These are phyloP conservation scores for Melanotaenia trifasciata DNA, from an alignment of 2,797 vertebrate species.

Conservation along the genomic window DNA sequence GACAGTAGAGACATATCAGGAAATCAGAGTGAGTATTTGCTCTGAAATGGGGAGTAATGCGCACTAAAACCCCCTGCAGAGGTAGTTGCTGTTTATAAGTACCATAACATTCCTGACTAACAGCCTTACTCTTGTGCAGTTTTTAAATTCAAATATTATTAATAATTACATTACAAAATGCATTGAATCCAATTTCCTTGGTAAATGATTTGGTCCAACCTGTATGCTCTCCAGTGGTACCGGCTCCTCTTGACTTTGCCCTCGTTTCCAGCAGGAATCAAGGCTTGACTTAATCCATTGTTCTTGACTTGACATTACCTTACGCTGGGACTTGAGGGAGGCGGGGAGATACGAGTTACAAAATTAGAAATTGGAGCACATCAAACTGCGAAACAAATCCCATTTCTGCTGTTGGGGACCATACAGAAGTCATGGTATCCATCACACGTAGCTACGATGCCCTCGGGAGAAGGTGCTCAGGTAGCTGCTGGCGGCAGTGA, in stretches of 20 bases:
- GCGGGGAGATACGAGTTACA: conserved; percentile 81
- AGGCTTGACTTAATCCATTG: conserved; percentile 82
- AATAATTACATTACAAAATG: conserved; percentile 28
- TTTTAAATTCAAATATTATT: conserved; percentile 22
- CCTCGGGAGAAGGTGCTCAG: conserved; percentile 81
- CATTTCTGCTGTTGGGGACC: conserved; percentile 83
- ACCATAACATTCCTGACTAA: not conserved
- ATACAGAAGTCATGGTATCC: conserved; percentile 82
- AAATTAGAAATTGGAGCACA: conserved; percentile 90
- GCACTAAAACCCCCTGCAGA: too few relatives aligned
- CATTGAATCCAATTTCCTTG: conserved; percentile 28
- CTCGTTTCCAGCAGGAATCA: conserved; percentile 80
- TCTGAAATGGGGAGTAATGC: not conserved
- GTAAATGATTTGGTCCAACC: conserved; percentile 53
- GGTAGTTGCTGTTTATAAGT: not conserved
- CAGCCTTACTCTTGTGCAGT: not conserved
- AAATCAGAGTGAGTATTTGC: not conserved
- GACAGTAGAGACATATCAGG: not conserved
- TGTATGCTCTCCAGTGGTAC: conserved; percentile 34
- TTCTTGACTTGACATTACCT: conserved; percentile 88
- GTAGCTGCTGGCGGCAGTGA: conserved; percentile 76
- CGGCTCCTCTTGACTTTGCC: conserved; percentile 75
- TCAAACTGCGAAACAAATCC: conserved; percentile 86
- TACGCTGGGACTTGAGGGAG: conserved; percentile 80
- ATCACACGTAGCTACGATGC: conserved; percentile 84